Percentiles rank a stretch among this genome's conserved stretches.
These are phyloP conservation scores for Rousettus leschenaultii DNA, from an alignment of 2,113 vertebrate species.

Conservation along the genomic window DNA sequence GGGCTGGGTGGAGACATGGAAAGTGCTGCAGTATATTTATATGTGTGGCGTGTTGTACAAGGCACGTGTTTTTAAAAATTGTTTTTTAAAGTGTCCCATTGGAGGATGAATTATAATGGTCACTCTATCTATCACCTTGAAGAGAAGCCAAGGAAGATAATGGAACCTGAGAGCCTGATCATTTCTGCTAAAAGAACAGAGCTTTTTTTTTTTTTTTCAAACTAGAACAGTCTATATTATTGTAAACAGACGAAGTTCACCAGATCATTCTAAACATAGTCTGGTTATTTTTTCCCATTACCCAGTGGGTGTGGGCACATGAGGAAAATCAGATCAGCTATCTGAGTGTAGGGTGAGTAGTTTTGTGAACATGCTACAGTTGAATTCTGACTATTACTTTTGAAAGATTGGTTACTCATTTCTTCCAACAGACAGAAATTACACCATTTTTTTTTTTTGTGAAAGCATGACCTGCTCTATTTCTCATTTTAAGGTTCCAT, in stretches of 20 bases:
- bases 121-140: neutral
- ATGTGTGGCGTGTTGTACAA: neutral
- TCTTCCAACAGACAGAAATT: constrained; percentile 28
- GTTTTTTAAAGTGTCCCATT: neutral
- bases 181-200: neutral
- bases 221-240: neutral
- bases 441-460: neutral
- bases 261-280: constrained; percentile 4
- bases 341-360: neutral
- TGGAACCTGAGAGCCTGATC: neutral
- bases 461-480: neutral
- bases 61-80: neutral
- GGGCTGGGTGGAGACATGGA: no score
- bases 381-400: neutral
- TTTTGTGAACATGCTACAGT: neutral
- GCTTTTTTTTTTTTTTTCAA: neutral
- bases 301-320: neutral
- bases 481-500: neutral
- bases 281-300: neutral
- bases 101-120: neutral
- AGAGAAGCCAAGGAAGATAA: neutral
- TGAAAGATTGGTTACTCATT: constrained; percentile 23
- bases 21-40: neutral
- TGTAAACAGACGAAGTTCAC: neutral
- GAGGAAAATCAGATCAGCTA: neutral